A percentile compares a stretch with the other conserved stretches of the same genome.
Evolutionary conservation across 2,113 vertebrate genomes (phyloP).

Genomic region (Dipodomys spectabilis): DNA sequence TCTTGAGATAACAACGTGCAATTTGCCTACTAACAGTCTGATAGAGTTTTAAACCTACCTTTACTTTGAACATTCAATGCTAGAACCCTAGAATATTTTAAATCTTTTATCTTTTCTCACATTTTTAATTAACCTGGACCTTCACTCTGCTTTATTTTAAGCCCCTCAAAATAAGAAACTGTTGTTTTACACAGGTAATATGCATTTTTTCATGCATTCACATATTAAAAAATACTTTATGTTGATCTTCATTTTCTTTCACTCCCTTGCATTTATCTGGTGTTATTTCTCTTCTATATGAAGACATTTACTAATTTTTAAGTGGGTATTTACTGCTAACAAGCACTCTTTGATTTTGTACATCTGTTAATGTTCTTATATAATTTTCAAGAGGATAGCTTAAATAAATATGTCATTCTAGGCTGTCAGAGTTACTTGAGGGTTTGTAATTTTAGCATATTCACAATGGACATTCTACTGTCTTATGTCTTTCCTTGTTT

Average conservation of each 20-base stretch:
- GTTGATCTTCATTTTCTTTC: not conserved
- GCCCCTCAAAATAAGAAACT: not conserved
- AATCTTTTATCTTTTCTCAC: not conserved
- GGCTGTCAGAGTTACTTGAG: not conserved
- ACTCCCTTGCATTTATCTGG: slow-evolving; percentile 3
- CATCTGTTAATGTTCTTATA: not conserved
- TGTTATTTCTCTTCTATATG: not conserved
- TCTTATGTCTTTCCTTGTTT: slow-evolving; percentile 10
- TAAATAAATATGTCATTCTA: not conserved
- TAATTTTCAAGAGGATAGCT: slow-evolving; percentile 22
- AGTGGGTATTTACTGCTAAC: not conserved
- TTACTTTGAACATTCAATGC: not conserved
- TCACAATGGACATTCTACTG: not conserved
- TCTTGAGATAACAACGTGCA: not conserved
- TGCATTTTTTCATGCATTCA: not conserved
- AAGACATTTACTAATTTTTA: slow-evolving; percentile 31
- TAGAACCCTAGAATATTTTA: slow-evolving; percentile 15
- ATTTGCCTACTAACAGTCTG: slow-evolving; percentile 16
- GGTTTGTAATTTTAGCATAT: not conserved
- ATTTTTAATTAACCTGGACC: not conserved
- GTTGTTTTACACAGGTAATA: not conserved
- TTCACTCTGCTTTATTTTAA: slow-evolving; percentile 22
- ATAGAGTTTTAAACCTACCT: not conserved
- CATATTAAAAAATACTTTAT: not conserved
- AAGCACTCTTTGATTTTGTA: not conserved